Evolutionary conservation across 2,888 invertebrate species (phyloP).

Genomic region (Yponomeuta evonymella): DNA sequence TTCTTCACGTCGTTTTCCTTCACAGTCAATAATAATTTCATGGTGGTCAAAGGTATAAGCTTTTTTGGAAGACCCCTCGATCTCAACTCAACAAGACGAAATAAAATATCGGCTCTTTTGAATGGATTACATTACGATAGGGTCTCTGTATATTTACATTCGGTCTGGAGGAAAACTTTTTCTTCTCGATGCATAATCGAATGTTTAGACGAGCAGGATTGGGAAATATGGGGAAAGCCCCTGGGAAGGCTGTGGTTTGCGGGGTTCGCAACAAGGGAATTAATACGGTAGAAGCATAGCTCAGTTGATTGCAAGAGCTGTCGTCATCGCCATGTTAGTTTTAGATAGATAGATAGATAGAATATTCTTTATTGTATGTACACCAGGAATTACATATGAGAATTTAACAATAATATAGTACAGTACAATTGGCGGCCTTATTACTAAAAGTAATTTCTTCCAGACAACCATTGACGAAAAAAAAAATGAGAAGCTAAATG

Average conservation of each 20-base stretch:
- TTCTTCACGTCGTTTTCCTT: no score
- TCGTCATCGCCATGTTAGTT: no score
- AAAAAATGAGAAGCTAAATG: no score
- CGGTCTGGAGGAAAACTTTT: constrained; percentile 12
- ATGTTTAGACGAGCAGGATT: constrained; percentile 35
- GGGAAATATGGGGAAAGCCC: constrained; percentile 61
- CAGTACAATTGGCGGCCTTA: no score
- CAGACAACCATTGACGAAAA: no score
- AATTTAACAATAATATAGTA: no score
- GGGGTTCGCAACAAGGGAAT: background rate
- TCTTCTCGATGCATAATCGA: constrained; percentile 20
- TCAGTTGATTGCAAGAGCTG: no score
- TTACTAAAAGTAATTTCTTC: no score
- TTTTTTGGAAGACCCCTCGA: background rate
- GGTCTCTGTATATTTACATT: constrained; percentile 14
- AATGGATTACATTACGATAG: constrained; percentile 36
- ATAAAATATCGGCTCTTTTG: constrained; percentile 62
- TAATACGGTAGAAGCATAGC: background rate
- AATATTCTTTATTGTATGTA: no score
- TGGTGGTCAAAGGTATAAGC: background rate
- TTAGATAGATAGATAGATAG: no score
- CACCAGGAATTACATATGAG: no score
- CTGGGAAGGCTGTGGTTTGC: constrained; percentile 42
- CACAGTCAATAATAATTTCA: background rate
- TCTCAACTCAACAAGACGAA: constrained; percentile 57